phyloP scores from a whole-genome alignment of 2,113 vertebrate genomes.

The Hepsetus odoe region DNA sequence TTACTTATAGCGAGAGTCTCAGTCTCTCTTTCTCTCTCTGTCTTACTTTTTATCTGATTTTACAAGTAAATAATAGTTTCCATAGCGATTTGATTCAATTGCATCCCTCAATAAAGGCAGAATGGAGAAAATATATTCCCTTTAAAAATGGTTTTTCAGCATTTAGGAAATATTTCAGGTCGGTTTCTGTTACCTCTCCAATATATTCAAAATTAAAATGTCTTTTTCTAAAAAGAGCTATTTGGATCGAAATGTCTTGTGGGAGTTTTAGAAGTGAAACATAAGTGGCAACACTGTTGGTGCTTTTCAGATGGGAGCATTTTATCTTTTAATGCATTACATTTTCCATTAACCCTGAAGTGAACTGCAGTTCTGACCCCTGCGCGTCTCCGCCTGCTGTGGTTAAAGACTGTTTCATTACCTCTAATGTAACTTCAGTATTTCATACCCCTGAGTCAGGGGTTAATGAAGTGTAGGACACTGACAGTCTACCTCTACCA shows the following conservation, averaged over 20 bases:
- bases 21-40: background rate
- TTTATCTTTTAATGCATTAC: background rate
- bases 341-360: conserved; percentile 7
- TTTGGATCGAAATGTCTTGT: background rate
- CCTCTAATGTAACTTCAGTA: background rate
- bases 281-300: background rate
- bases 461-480: background rate
- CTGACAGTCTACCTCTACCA: background rate
- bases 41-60: too few relatives aligned
- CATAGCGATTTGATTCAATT: too few relatives aligned
- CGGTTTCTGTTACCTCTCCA: too few relatives aligned
- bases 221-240: too few relatives aligned
- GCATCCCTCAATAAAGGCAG: too few relatives aligned
- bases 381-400: background rate
- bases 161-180: too few relatives aligned
- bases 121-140: too few relatives aligned
- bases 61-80: too few relatives aligned
- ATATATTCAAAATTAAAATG: too few relatives aligned
- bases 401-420: background rate
- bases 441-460: background rate
- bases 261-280: background rate
- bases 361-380: background rate
- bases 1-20: too few relatives aligned
- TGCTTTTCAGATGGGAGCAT: background rate
- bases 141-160: too few relatives aligned